Conservation (phyloP, 1,140 invertebrate genomes). For the Manduca sexta region DNA sequence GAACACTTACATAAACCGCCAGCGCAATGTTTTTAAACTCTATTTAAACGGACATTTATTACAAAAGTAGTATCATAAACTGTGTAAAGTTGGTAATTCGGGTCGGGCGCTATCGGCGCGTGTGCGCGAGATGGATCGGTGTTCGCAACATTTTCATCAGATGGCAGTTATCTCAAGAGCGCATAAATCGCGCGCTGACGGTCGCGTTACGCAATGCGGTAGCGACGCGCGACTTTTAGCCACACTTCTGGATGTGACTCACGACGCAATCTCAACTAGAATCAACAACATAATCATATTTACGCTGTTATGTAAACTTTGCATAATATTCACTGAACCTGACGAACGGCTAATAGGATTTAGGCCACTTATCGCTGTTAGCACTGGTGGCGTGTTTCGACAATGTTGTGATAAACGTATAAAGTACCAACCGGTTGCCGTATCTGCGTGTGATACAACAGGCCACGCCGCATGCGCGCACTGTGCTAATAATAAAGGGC, state of each 20-base stretch:
- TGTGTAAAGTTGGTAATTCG: slow-evolving; percentile 21
- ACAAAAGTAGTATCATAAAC: slow-evolving; percentile 20
- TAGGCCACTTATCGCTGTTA: slow-evolving; percentile 5
- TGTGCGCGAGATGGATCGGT: slow-evolving; percentile 1
- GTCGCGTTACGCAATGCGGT: slow-evolving; percentile 24
- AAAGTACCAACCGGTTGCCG: not conserved
- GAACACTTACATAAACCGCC: slow-evolving; percentile 44
- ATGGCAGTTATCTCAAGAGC: slow-evolving; percentile 17
- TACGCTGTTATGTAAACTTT: slow-evolving; percentile 16
- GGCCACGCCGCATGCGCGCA: slow-evolving; percentile 5
- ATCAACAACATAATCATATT: slow-evolving; percentile 18
- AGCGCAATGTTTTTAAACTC: slow-evolving; percentile 31
- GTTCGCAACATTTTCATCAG: slow-evolving; percentile 20
- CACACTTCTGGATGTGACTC: slow-evolving; percentile 22
- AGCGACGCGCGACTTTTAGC: slow-evolving; percentile 14
- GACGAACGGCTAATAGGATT: slow-evolving; percentile 6
- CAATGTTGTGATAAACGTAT: no score
- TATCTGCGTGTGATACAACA: slow-evolving; percentile 15
- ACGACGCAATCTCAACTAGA: slow-evolving; percentile 21
- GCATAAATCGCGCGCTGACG: slow-evolving; percentile 29
- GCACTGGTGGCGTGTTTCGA: not conserved
- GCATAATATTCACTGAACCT: slow-evolving; percentile 10
- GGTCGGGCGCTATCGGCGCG: slow-evolving; percentile 6
- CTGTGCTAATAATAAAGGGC: slow-evolving; percentile 30
- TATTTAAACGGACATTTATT: slow-evolving; percentile 29